Conservation (phyloP, 2,113 vertebrate genomes). For the Diglossa brunneiventris region DNA sequence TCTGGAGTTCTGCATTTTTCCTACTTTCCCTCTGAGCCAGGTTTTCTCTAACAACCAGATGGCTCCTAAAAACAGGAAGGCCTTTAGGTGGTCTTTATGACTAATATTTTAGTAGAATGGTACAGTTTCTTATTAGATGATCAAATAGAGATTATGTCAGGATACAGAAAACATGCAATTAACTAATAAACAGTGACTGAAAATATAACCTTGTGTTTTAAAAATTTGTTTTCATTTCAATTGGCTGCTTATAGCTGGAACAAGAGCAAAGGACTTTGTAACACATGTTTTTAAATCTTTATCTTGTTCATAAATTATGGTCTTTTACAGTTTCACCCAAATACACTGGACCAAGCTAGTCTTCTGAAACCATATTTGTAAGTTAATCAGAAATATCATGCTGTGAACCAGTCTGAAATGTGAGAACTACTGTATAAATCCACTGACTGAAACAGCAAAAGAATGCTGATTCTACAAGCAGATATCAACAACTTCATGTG, state of each 20-base stretch:
- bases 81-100: conserved; percentile 12
- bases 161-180: not conserved
- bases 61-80: not conserved
- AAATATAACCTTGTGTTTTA: not conserved
- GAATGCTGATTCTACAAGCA: not conserved
- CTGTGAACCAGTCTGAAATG: not conserved
- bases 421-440: not conserved
- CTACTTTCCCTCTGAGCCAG: not conserved
- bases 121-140: not conserved
- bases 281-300: not conserved
- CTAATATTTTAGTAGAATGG: conserved; percentile 28
- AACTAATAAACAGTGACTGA: not conserved
- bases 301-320: not conserved
- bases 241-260: not conserved
- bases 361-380: not conserved
- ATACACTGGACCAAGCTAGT: not conserved
- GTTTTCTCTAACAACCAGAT: conserved; percentile 32
- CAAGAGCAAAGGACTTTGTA: not conserved
- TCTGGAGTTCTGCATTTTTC: not conserved
- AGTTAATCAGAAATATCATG: not conserved
- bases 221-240: not conserved
- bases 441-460: not conserved
- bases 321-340: not conserved
- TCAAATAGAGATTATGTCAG: not conserved
- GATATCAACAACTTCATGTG: not conserved